phyloP scores from a whole-genome alignment of 2,888 invertebrate species.

The Augochlorella aurata region DNA sequence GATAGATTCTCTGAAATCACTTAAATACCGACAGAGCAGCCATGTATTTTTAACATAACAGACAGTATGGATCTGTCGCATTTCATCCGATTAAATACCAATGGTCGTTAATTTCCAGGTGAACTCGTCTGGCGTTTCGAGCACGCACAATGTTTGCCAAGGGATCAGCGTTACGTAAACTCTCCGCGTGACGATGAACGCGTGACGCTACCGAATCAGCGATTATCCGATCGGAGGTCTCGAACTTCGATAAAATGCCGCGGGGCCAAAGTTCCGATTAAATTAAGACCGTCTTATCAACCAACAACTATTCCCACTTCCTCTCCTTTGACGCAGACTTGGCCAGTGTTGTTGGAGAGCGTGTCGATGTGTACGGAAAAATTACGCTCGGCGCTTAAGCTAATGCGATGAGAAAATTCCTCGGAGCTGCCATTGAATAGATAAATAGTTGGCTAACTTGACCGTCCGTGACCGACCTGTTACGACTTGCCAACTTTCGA shows the following conservation, averaged over 20 bases:
- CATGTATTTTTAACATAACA: no score
- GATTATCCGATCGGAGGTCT: conserved; percentile 41
- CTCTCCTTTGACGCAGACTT: neutral
- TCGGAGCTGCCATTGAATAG: neutral
- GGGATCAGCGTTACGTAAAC: conserved; percentile 15
- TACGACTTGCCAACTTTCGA: neutral
- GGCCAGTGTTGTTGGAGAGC: neutral
- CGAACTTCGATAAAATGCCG: conserved; percentile 25
- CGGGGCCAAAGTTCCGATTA: conserved; percentile 6
- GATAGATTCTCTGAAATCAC: no score
- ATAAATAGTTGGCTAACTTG: neutral
- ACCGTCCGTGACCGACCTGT: neutral
- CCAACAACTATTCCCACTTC: neutral
- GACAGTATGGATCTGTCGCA: no score
- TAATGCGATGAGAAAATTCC: neutral
- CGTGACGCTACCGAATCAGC: neutral
- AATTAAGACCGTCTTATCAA: neutral
- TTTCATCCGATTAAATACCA: no score
- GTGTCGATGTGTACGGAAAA: neutral
- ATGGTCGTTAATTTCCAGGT: neutral
- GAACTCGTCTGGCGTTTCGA: neutral
- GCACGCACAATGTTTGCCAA: neutral
- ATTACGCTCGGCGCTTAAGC: neutral
- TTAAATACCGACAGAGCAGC: no score
- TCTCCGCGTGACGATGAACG: neutral